A percentile compares a stretch with the other conserved stretches of the same genome.
These are phyloP conservation scores for Opisthograptis luteolata DNA, from an alignment of 2,888 invertebrate species.

Conservation along the genomic window DNA sequence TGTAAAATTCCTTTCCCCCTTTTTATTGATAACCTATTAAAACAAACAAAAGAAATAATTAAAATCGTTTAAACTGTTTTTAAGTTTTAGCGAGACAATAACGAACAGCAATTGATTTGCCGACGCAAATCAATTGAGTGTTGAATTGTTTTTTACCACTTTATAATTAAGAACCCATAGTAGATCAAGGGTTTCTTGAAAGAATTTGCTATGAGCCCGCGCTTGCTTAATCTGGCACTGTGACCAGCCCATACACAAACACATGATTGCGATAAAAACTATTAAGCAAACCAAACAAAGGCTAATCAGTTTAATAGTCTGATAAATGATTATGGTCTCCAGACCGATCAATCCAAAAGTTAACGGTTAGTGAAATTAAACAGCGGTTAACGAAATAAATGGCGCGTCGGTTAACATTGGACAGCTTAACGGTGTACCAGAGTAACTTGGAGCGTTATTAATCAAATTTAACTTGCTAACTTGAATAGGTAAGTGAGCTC, in stretches of 20 bases:
- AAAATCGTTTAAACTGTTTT: too few species aligned
- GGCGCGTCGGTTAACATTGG: constrained; percentile 27
- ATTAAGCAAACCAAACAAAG: constrained; percentile 10
- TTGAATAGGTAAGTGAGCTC: constrained; percentile 25
- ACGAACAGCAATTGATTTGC: too few species aligned
- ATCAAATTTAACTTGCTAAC: constrained; percentile 27
- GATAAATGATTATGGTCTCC: constrained; percentile 34
- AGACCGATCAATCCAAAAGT: constrained; percentile 33
- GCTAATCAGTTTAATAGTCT: constrained; percentile 15
- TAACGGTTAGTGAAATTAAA: constrained; percentile 28
- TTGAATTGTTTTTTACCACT: too few species aligned
- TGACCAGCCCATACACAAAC: background rate
- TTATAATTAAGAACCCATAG: too few species aligned
- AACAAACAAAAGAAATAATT: too few species aligned
- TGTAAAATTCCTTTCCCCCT: too few species aligned
- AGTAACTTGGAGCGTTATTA: constrained; percentile 23
- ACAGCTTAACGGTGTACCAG: constrained; percentile 19
- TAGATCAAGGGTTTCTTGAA: too few species aligned
- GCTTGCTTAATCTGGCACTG: too few species aligned
- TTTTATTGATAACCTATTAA: too few species aligned
- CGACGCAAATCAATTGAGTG: too few species aligned
- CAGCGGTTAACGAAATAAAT: constrained; percentile 31
- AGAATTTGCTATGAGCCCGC: too few species aligned
- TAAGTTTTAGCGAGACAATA: too few species aligned
- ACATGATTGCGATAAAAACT: background rate